Percentiles rank a stretch among this genome's conserved stretches.
Evolutionary conservation across 2,113 vertebrate species (phyloP).

Genomic region (Lanius ludovicianus): DNA sequence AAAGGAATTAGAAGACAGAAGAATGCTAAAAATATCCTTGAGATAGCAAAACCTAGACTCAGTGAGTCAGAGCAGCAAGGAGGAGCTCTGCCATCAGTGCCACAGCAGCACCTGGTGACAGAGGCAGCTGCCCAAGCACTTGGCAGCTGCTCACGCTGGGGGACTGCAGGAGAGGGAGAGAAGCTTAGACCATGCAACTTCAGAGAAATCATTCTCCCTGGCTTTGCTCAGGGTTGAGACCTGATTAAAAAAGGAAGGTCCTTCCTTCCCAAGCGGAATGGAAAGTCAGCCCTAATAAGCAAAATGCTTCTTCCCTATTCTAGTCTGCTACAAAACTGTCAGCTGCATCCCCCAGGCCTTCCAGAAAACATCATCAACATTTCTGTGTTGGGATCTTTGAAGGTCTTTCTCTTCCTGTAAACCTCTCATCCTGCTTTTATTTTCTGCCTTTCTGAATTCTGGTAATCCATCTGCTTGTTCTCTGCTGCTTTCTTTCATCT

Average conservation of each 20-base stretch:
- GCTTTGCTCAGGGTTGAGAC: not conserved
- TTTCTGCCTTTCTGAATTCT: not conserved
- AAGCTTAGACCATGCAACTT: not conserved
- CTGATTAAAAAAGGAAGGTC: not conserved
- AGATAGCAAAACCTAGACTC: not conserved
- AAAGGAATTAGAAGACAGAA: not conserved
- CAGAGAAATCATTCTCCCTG: not conserved
- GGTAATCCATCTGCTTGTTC: not conserved
- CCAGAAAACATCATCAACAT: not conserved
- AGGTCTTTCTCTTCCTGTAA: not conserved
- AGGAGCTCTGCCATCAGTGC: not conserved
- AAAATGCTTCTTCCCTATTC: not conserved
- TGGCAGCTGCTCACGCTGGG: not conserved
- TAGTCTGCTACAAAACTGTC: not conserved
- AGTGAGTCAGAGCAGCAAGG: not conserved
- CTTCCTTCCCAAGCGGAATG: not conserved
- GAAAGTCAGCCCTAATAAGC: not conserved
- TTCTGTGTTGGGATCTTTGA: fast-evolving
- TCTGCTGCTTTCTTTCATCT: not conserved
- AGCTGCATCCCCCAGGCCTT: not conserved
- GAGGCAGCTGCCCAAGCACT: not conserved
- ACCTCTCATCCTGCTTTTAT: not conserved
- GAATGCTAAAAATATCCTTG: not conserved
- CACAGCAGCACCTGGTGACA: not conserved
- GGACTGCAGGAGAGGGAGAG: not conserved